Evolutionary conservation across 1,140 invertebrate species (phyloP), one percentile per base, ranked within the genome.

Genomic region (Triops longicaudatus): DNA sequence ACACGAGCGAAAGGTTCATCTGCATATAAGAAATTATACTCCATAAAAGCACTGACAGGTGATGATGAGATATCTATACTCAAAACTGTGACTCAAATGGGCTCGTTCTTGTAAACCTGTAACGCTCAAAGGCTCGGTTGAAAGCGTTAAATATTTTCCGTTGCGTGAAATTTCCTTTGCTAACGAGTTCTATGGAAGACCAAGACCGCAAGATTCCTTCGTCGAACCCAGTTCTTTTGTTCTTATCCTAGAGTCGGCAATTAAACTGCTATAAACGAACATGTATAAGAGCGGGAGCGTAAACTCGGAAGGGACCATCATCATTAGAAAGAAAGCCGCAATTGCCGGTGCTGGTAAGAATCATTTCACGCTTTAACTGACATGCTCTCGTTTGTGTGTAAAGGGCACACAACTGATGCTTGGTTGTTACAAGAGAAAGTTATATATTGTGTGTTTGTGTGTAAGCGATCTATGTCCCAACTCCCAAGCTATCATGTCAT

Each of bases 321-420:
- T 63, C 50, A 10, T 63, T 63, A 63, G n/a, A 63, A 63, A 6
- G 11, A 63, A 63, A 63, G 50, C 50, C 50, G 50, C 50, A 63
- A 17, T 63, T 63, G 50, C 50, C 14, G 50, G 50, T 11, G 50
- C 50, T 63, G 14, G 50, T 22, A 63, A 22, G 50, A 63, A 63
- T 63, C 50, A 63, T 63, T 63, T 63, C 50, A 63, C 50, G 50
- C 50, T 63, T 63, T 63, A 63, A 63, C 17, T 63, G 14, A 63
- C 50, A 22, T 63, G 50, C 17, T n/a, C 50, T 63, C 50, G 50
- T 63, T 22, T 2, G 50, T 63, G 17, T 63, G 17, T 63, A 10
- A 63, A 63, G 50, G 14, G 50, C 50, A 2, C 31, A 37, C 31
- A 10, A 63, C 17, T 63, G 50, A 63, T 63, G 50, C 50, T 17